Percentiles rank a stretch among this genome's conserved stretches.
Conservation (phyloP, 2,113 vertebrate species). For the Chaetodon auriga region DNA sequence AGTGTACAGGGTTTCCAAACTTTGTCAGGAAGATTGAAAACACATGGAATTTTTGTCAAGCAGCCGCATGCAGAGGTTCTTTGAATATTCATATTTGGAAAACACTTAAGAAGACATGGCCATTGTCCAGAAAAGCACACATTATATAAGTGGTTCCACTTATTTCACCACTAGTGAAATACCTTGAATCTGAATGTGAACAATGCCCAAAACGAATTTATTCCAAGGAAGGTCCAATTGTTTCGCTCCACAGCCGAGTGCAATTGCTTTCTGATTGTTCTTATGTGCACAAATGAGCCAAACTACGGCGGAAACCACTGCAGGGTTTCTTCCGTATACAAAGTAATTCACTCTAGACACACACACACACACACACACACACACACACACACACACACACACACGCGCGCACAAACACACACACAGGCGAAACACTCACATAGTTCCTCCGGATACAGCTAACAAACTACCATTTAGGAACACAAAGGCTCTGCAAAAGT, state of each 20-base stretch:
- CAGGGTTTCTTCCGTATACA: slow-evolving; percentile 46
- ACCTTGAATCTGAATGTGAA: slow-evolving; percentile 38
- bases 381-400: background rate
- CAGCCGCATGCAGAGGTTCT: background rate
- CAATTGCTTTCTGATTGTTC: slow-evolving; percentile 64
- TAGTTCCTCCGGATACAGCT: slow-evolving; percentile 1
- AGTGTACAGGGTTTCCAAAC: background rate
- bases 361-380: slow-evolving; percentile 1
- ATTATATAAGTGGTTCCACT: slow-evolving; percentile 11
- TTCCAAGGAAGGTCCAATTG: slow-evolving; percentile 34
- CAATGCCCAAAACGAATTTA: slow-evolving; percentile 43
- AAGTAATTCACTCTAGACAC: slow-evolving; percentile 45
- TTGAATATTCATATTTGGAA: slow-evolving; percentile 18
- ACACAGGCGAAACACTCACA: slow-evolving; percentile 16
- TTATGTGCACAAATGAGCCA: slow-evolving; percentile 47
- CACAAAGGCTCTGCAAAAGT: slow-evolving; percentile 15
- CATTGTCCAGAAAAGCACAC: slow-evolving; percentile 1
- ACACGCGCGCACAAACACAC: too few relatives aligned
- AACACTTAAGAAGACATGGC: slow-evolving; percentile 20
- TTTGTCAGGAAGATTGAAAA: background rate
- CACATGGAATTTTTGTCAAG: background rate
- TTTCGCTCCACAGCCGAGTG: slow-evolving; percentile 28
- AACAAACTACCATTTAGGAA: slow-evolving; percentile 29
- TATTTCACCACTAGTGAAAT: slow-evolving; percentile 3
- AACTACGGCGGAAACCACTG: slow-evolving; percentile 42